Evolutionary conservation across 2,888 invertebrate species (phyloP).

Genomic region (Ectobius pallidus): DNA sequence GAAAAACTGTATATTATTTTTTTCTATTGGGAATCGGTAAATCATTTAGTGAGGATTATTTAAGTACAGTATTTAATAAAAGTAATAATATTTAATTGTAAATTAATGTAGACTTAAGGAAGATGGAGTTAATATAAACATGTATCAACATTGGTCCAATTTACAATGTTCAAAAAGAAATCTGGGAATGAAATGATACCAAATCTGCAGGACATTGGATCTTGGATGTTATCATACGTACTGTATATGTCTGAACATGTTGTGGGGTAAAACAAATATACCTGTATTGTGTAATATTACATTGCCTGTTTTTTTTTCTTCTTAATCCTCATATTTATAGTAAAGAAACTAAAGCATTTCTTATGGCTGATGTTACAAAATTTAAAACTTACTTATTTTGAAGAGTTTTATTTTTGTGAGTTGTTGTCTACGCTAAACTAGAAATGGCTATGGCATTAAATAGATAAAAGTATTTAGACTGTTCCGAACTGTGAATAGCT

Average conservation of each 20-base stretch:
- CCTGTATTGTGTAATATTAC: not conserved
- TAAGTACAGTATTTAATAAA: conserved; percentile 23
- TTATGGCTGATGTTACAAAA: too few relatives aligned
- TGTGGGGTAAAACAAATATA: conserved; percentile 17
- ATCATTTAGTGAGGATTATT: conserved; percentile 19
- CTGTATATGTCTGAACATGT: conserved; percentile 21
- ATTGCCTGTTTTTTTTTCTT: too few relatives aligned
- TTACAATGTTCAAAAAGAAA: conserved; percentile 2
- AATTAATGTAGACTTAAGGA: conserved; percentile 24
- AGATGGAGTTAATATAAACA: conserved; percentile 20
- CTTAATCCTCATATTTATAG: too few relatives aligned
- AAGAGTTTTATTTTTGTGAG: too few relatives aligned
- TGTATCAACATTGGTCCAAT: conserved; percentile 4
- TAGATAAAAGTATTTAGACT: too few relatives aligned
- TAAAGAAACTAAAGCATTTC: too few relatives aligned
- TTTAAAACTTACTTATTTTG: too few relatives aligned
- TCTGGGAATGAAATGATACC: not conserved
- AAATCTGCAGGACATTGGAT: conserved; percentile 1
- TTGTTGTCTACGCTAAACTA: too few relatives aligned
- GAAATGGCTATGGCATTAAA: too few relatives aligned
- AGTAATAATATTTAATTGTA: conserved; percentile 27
- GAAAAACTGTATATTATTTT: conserved; percentile 12
- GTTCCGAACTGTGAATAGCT: too few relatives aligned
- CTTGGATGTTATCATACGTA: conserved; percentile 3
- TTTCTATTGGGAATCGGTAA: conserved; percentile 18